Conservation (phyloP, 2,113 vertebrate genomes). For the Lipotes vexillifer region DNA sequence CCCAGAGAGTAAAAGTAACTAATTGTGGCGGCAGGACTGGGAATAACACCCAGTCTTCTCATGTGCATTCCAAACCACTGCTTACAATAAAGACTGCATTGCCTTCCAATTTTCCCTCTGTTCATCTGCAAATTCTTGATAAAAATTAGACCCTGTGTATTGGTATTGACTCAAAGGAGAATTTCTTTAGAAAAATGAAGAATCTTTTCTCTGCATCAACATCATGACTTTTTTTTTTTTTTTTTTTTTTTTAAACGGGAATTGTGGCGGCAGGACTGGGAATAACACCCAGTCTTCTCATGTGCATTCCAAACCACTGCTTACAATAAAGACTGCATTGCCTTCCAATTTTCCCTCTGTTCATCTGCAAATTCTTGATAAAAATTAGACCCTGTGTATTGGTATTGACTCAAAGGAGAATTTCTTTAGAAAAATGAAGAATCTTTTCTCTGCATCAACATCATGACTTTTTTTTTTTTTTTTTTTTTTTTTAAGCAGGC, state of each 20-base stretch:
- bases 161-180: background rate
- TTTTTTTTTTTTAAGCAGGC: conserved; percentile 14
- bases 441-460: background rate
- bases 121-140: background rate
- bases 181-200: background rate
- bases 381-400: background rate
- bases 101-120: background rate
- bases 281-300: background rate
- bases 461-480: conserved; percentile 19
- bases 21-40: background rate
- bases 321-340: background rate
- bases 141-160: background rate
- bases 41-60: background rate
- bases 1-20: background rate
- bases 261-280: background rate
- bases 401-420: background rate
- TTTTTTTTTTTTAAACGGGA: too few relatives aligned
- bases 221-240: conserved; percentile 11
- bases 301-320: background rate
- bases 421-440: background rate
- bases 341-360: background rate
- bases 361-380: conserved; percentile 3
- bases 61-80: background rate
- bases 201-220: background rate
- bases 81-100: background rate